Conservation (phyloP, 2,888 invertebrate genomes). For the Galeruca laticollis region DNA sequence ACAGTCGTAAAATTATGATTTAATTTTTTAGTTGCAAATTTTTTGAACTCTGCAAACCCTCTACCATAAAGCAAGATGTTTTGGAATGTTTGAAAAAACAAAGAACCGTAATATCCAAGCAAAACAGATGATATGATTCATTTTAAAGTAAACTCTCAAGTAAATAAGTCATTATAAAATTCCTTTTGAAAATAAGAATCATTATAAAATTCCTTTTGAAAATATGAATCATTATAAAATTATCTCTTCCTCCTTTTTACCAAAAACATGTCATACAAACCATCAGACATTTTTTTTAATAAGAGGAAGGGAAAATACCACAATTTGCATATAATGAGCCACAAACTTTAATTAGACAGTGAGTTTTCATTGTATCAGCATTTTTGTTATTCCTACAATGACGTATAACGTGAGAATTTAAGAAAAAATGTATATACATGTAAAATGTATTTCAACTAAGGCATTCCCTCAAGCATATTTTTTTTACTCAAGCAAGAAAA, state of each 20-base stretch:
- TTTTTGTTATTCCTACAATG: neutral
- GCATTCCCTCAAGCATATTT: slow-evolving; percentile 43
- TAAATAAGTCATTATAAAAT: neutral
- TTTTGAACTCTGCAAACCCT: neutral
- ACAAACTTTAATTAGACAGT: too few species aligned
- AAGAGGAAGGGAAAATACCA: too few species aligned
- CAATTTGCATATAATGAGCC: too few species aligned
- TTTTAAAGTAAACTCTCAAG: neutral
- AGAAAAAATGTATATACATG: slow-evolving; percentile 1
- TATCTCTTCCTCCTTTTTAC: too few species aligned
- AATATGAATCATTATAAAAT: too few species aligned
- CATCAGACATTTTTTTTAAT: too few species aligned
- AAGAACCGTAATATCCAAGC: slow-evolving; percentile 20
- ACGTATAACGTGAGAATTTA: slow-evolving; percentile 2
- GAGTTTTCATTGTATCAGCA: neutral
- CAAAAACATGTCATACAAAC: too few species aligned
- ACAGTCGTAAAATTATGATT: neutral
- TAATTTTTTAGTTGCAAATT: neutral
- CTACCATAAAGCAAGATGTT: slow-evolving; percentile 6
- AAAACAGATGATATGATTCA: slow-evolving; percentile 4
- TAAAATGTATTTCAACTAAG: slow-evolving; percentile 16
- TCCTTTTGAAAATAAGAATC: too few species aligned
- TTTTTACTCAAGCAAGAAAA: slow-evolving; percentile 34
- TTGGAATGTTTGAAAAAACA: neutral
- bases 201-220: too few species aligned